A percentile compares a stretch with the other conserved stretches of the same genome.
Conservation (phyloP, 2,888 invertebrate genomes). For the Drosophila putrida region DNA sequence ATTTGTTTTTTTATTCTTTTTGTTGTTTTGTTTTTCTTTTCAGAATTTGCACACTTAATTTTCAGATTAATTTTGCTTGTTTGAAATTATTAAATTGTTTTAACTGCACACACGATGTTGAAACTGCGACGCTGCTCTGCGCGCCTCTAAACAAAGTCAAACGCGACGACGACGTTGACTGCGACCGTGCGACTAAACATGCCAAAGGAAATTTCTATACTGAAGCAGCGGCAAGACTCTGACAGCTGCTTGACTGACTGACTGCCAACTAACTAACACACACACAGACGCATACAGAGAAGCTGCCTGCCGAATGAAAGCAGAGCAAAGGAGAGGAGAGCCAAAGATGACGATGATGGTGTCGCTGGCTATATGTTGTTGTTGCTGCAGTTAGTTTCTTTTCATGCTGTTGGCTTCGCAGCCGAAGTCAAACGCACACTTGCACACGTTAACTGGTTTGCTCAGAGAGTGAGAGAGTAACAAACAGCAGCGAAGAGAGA, state of each 20-base stretch:
- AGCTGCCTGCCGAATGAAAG: slow-evolving; percentile 74
- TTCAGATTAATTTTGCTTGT: neutral
- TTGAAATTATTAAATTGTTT: slow-evolving; percentile 21
- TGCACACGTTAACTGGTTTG: slow-evolving; percentile 54
- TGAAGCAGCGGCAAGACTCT: slow-evolving; percentile 59
- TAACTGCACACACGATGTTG: slow-evolving; percentile 30
- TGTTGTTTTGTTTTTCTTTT: neutral
- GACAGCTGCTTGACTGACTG: slow-evolving; percentile 60
- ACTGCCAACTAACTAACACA: slow-evolving; percentile 40
- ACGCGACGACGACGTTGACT: slow-evolving; percentile 39
- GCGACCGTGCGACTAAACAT: slow-evolving; percentile 62
- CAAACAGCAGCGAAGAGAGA: slow-evolving; percentile 14
- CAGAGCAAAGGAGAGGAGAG: slow-evolving; percentile 69
- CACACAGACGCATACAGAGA: slow-evolving; percentile 46
- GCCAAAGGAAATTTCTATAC: slow-evolving; percentile 83
- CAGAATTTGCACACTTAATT: slow-evolving; percentile 12
- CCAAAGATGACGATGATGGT: slow-evolving; percentile 65
- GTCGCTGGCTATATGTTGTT: slow-evolving; percentile 16
- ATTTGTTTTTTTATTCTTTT: slow-evolving; percentile 10
- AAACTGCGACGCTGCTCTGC: slow-evolving; percentile 49
- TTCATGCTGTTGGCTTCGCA: slow-evolving; percentile 34
- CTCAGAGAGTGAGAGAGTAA: slow-evolving; percentile 35
- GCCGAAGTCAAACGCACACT: slow-evolving; percentile 29
- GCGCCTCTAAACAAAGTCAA: slow-evolving; percentile 54
- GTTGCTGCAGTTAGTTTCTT: slow-evolving; percentile 60